Conservation (phyloP, 1,140 invertebrate species). For the Drosophila chauvacae region DNA sequence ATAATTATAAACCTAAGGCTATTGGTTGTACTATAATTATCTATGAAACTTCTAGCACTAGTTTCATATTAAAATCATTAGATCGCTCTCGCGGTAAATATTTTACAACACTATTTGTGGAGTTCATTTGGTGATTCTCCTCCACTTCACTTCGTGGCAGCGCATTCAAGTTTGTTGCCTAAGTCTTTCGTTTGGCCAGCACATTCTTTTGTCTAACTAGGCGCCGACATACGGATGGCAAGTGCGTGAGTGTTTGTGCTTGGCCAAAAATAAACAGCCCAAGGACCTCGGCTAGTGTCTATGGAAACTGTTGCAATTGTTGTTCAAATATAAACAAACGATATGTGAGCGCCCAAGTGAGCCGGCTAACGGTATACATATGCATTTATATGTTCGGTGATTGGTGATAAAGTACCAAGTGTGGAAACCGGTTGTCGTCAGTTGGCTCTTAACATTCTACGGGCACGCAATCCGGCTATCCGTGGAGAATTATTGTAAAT, state of each 20-base stretch:
- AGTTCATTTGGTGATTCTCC: constrained; percentile 25
- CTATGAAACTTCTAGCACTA: neutral
- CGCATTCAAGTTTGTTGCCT: constrained; percentile 70
- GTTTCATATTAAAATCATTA: neutral
- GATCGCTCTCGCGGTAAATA: neutral
- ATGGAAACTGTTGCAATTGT: constrained; percentile 81
- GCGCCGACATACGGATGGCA: neutral
- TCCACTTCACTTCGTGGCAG: constrained; percentile 18
- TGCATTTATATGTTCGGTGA: constrained; percentile 13
- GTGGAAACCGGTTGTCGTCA: constrained; percentile 66
- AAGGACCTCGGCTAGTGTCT: constrained; percentile 71
- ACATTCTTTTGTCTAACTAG: constrained; percentile 34
- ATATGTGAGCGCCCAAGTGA: constrained; percentile 23
- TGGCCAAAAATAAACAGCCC: constrained; percentile 35
- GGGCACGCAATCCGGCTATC: constrained; percentile 49
- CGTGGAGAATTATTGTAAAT: neutral
- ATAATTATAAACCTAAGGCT: neutral
- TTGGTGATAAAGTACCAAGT: constrained; percentile 43
- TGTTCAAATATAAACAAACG: constrained; percentile 78
- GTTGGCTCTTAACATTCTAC: constrained; percentile 60
- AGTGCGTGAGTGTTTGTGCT: constrained; percentile 10
- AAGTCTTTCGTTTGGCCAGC: constrained; percentile 65
- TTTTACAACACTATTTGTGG: constrained; percentile 25
- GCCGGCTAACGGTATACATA: constrained; percentile 59
- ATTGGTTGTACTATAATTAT: neutral